Percentiles rank a stretch among this genome's conserved stretches.
Conservation (phyloP, 2,113 vertebrate genomes). For the Chiloscyllium plagiosum region DNA sequence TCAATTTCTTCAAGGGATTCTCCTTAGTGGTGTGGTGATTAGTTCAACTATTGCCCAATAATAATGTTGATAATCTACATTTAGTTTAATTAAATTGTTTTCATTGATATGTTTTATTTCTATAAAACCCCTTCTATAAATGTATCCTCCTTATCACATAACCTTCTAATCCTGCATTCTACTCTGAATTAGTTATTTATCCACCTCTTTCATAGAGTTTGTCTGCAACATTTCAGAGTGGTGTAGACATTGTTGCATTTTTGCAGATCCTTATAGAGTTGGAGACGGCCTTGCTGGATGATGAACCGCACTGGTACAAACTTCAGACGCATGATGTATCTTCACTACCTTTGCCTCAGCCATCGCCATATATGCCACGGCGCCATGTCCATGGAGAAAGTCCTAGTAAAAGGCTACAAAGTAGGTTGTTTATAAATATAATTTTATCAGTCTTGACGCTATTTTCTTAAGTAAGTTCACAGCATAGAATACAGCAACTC, state of each 20-base stretch:
- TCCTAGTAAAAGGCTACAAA: conserved; percentile 93
- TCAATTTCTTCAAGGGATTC: background rate
- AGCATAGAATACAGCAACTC: background rate
- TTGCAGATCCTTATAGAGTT: conserved; percentile 88
- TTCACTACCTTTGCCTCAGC: conserved; percentile 94
- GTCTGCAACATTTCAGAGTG: background rate
- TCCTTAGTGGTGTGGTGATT: background rate
- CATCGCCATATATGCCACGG: conserved; percentile 91
- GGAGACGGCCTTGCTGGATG: conserved; percentile 90
- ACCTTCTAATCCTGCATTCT: background rate
- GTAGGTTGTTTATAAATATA: conserved; percentile 61
- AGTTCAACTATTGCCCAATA: background rate
- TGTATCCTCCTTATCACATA: background rate
- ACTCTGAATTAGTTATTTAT: background rate
- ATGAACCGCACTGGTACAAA: conserved; percentile 95
- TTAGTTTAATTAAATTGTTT: background rate
- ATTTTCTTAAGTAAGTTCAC: background rate
- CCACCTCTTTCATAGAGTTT: background rate
- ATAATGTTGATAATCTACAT: background rate
- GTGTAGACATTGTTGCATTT: background rate
- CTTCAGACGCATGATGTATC: conserved; percentile 91
- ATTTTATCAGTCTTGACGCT: background rate
- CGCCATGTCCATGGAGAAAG: conserved; percentile 83
- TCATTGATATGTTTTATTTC: background rate
- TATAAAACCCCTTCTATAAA: background rate